These are phyloP conservation scores for Coenonympha arcania DNA, from an alignment of 2,888 invertebrate genomes.

Conservation along the genomic window DNA sequence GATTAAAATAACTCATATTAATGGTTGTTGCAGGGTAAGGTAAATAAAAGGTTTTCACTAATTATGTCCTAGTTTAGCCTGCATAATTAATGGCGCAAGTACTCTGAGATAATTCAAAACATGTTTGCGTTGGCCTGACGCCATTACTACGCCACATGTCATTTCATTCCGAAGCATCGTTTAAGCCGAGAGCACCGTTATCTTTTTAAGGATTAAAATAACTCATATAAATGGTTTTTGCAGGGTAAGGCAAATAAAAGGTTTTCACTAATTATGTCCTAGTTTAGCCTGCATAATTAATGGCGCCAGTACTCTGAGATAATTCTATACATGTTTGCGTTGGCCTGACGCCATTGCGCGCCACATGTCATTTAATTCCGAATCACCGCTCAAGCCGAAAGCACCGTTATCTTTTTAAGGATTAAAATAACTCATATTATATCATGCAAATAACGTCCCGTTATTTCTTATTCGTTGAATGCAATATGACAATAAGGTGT, in stretches of 20 bases:
- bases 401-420: conserved; percentile 5
- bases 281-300: background rate
- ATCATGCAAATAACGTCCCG: background rate
- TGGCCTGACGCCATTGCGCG: conserved; percentile 11
- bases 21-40: too few relatives aligned
- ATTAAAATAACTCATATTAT: conserved; percentile 4
- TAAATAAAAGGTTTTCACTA: too few relatives aligned
- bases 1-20: conserved; percentile 5
- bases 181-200: background rate
- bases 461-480: background rate
- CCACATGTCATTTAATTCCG: conserved; percentile 7
- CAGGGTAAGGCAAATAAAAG: too few relatives aligned
- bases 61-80: background rate
- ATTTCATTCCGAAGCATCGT: conserved; percentile 5
- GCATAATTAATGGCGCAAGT: background rate
- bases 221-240: too few relatives aligned
- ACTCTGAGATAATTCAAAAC: conserved; percentile 7
- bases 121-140: conserved; percentile 7
- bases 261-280: too few relatives aligned
- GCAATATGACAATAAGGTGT: conserved; percentile 3
- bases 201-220: conserved; percentile 7
- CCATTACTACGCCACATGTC: conserved; percentile 11
- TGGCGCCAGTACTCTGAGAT: background rate
- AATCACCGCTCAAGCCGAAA: background rate
- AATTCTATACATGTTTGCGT: conserved; percentile 8